Percentiles rank a stretch among this genome's conserved stretches.
Conservation (phyloP, 1,140 invertebrate genomes). For the Drusus annulatus region DNA sequence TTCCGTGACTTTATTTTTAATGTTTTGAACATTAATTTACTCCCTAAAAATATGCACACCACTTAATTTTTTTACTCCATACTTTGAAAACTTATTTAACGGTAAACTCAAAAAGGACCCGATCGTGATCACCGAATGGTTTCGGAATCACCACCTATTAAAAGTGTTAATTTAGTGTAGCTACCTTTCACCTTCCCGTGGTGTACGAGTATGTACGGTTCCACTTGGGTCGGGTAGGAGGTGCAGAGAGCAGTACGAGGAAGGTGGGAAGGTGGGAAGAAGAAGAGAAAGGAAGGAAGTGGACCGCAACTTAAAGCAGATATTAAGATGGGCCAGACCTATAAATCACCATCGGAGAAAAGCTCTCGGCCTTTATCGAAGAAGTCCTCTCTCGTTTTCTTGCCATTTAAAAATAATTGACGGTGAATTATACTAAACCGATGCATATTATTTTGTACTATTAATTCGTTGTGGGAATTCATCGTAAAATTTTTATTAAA, state of each 20-base stretch:
- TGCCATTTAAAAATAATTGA: background rate
- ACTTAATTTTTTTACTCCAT: too few species aligned
- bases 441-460: too few species aligned
- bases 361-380: constrained; percentile 3
- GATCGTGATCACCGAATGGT: too few species aligned
- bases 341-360: constrained; percentile 39
- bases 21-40: too few species aligned
- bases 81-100: too few species aligned
- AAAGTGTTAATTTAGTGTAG: constrained; percentile 13
- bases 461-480: too few species aligned
- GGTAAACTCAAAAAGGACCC: too few species aligned
- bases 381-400: background rate
- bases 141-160: background rate
- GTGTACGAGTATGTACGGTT: background rate
- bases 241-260: background rate
- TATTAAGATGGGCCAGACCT: constrained; percentile 32
- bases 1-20: too few species aligned
- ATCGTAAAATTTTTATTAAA: too few species aligned
- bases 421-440: too few species aligned
- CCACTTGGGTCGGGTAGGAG: background rate
- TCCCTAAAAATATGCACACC: too few species aligned
- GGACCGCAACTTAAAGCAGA: constrained; percentile 34
- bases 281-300: constrained; percentile 19
- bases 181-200: background rate
- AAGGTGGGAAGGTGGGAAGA: constrained; percentile 1